Evolutionary conservation across 2,888 invertebrate genomes (phyloP).

Genomic region (Limenitis camilla): DNA sequence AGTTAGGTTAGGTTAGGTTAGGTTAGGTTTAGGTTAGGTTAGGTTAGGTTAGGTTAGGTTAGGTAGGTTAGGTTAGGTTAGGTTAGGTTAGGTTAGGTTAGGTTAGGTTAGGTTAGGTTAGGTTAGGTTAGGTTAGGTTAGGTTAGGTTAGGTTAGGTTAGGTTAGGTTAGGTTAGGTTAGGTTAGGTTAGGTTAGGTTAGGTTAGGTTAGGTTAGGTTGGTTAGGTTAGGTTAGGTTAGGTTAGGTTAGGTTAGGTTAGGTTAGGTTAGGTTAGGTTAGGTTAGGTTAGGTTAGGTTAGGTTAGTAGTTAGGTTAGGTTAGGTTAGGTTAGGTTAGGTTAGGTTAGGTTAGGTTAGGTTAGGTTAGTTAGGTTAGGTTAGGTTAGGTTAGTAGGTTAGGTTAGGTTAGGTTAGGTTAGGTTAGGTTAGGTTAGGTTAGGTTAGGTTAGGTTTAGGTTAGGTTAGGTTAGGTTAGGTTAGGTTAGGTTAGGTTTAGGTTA

Average conservation of each 20-base stretch:
- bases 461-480: no score
- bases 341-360: constrained; percentile 24
- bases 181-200: constrained; percentile 28
- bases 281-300: no score
- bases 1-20: constrained; percentile 22
- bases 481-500: constrained; percentile 22
- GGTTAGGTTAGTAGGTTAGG: no score
- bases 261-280: no score
- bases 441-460: constrained; percentile 20
- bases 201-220: no score
- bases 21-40: constrained; percentile 23
- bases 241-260: no score
- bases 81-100: constrained; percentile 25
- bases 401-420: constrained; percentile 23
- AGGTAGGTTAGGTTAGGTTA: no score
- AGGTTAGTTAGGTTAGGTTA: no score
- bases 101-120: constrained; percentile 28
- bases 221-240: constrained; percentile 26
- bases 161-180: constrained; percentile 28
- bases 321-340: constrained; percentile 27
- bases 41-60: constrained; percentile 20
- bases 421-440: constrained; percentile 23
- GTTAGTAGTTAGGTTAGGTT: no score
- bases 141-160: constrained; percentile 27
- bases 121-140: no score